phyloP scores from a whole-genome alignment of 2,888 invertebrate species.

The Bellardia pandia region DNA sequence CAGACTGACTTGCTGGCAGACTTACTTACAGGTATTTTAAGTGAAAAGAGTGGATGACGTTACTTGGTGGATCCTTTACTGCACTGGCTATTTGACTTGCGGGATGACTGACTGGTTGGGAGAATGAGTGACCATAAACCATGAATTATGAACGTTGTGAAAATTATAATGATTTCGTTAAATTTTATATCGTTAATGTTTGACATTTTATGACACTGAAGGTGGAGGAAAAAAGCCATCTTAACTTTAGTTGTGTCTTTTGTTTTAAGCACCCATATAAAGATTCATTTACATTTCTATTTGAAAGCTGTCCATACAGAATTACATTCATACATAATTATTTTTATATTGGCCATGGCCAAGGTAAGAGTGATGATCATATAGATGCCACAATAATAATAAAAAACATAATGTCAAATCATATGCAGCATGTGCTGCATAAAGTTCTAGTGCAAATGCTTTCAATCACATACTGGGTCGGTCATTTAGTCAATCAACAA shows the following conservation, averaged over 20 bases:
- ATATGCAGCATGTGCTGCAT: conserved; percentile 71
- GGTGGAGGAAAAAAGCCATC: conserved; percentile 38
- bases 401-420: conserved; percentile 62
- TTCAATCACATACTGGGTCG: conserved; percentile 64
- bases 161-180: conserved; percentile 78
- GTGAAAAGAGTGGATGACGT: not conserved
- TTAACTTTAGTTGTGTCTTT: conserved; percentile 17
- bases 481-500: conserved; percentile 58
- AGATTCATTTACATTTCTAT: conserved; percentile 67
- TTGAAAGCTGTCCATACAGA: conserved; percentile 23
- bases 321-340: not conserved
- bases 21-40: not conserved
- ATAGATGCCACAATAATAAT: conserved; percentile 37
- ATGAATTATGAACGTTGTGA: conserved; percentile 79
- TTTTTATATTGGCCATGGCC: conserved; percentile 28
- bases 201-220: conserved; percentile 73
- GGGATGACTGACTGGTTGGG: conserved; percentile 10
- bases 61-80: conserved; percentile 19
- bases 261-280: conserved; percentile 44
- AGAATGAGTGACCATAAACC: conserved; percentile 69
- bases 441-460: conserved; percentile 56
- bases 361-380: conserved; percentile 49
- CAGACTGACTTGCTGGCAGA: not conserved
- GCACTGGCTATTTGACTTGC: not conserved
- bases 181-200: conserved; percentile 72